Base-by-base conservation (phyloP, 2,797 vertebrate species). In the Scleropages formosus region DNA sequence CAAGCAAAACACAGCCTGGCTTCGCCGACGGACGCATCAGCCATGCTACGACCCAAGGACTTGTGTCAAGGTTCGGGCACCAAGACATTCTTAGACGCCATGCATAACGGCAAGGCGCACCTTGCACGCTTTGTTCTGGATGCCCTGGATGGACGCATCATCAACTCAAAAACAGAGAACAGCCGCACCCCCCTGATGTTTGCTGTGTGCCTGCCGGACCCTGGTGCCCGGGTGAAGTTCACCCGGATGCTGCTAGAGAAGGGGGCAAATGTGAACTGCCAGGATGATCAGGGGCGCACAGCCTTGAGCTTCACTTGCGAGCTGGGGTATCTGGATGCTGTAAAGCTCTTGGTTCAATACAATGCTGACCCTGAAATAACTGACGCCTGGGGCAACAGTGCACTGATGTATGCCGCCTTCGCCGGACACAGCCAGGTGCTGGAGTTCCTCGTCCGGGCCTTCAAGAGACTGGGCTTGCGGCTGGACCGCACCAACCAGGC, bases 81-180 rank as follows among this genome's bases (percentile, higher is more conserved):
- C 49, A 95, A 94, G 83, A 96, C 94, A 47, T 95, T 96, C 80
- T 86, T 96, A 16, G 94, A 95, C 12, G 96, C 95, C 73, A 96
- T 96, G 96, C 91, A 93, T 4, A 89, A 90, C 0, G 96, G 95
- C 60, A 95, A 96, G 83, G 90, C 95, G 77, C 95, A 95, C 84
- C 85, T 96, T 65, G 96, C 95, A 0, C 94, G 95, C 26, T 96
- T 97, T 63, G 94, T 96, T 78, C 89, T 97, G 85, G 96, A 96
- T 0, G 96, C 96, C 11, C 80, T 97, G 88, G 96, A 96, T 22
- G 94, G 94, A 26, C 92, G 92, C 77, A 95, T 96, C 78, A 92
- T 96, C 81, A 95, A 96, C 88, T 94, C 92, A 0, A 95, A 93
- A 71, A 91, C 93, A 0, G 95, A 96, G 78, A 94, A 92, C 80